Conservation (phyloP, 1,140 invertebrate genomes). For the Cydia splendana region DNA sequence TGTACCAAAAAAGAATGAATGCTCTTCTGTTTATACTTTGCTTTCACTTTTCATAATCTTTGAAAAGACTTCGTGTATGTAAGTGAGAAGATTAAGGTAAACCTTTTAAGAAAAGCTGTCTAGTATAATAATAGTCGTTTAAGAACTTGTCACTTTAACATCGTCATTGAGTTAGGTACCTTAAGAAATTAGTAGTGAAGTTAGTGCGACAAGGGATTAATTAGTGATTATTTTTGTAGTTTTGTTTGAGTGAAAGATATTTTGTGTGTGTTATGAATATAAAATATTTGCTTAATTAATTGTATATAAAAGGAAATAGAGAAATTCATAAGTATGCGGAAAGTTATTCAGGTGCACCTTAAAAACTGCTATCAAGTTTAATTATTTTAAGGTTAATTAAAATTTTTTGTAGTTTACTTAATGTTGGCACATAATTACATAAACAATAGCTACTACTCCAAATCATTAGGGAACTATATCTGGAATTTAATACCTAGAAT, state of each 20-base stretch:
- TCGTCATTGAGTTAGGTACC: background rate
- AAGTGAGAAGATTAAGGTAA: background rate
- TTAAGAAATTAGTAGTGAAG: background rate
- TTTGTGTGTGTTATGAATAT: too few species aligned
- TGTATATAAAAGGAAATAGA: too few species aligned
- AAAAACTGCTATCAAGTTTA: too few species aligned
- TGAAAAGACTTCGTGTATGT: background rate
- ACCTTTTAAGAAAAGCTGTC: background rate
- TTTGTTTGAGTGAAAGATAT: background rate
- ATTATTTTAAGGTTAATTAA: too few species aligned
- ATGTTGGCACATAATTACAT: too few species aligned
- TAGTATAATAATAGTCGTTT: background rate
- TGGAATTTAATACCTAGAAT: too few species aligned
- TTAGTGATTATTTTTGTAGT: background rate
- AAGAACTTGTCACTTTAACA: background rate
- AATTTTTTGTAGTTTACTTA: too few species aligned
- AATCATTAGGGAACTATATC: too few species aligned
- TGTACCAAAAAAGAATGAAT: background rate
- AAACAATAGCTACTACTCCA: too few species aligned
- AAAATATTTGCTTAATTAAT: too few species aligned
- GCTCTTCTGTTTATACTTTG: background rate
- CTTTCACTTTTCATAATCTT: conserved; percentile 6
- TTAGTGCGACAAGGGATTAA: background rate
- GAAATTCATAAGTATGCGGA: too few species aligned
- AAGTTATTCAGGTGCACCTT: too few species aligned